These are phyloP conservation scores for Drosophila borborema DNA, from an alignment of 2,888 invertebrate genomes.

Conservation along the genomic window DNA sequence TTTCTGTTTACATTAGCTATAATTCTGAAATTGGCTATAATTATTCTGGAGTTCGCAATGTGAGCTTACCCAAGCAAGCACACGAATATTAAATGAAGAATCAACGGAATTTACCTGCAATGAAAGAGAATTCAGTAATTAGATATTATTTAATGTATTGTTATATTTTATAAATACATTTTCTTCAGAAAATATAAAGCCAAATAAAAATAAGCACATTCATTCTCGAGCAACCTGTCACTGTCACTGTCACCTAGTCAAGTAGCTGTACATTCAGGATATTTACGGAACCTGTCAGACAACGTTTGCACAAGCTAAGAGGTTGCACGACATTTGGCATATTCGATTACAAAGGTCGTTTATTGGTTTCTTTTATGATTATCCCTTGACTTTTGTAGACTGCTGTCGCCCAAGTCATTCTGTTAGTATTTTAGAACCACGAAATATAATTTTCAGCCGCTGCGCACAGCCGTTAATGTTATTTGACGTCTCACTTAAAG, in stretches of 20 bases:
- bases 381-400: slow-evolving; percentile 49
- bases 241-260: neutral
- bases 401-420: neutral
- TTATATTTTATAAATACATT: neutral
- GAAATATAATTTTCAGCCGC: slow-evolving; percentile 36
- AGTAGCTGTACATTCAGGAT: neutral
- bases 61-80: slow-evolving; percentile 26
- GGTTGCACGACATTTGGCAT: slow-evolving; percentile 26
- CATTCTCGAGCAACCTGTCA: neutral
- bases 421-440: slow-evolving; percentile 21
- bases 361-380: slow-evolving; percentile 53
- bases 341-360: slow-evolving; percentile 54
- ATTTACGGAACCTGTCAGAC: neutral
- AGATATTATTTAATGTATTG: slow-evolving; percentile 3
- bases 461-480: slow-evolving; percentile 44
- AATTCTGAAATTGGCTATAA: slow-evolving; percentile 52
- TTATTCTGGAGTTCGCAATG: slow-evolving; percentile 50
- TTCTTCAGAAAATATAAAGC: neutral
- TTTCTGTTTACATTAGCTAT: slow-evolving; percentile 56
- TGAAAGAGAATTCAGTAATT: slow-evolving; percentile 25
- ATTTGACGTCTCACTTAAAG: slow-evolving; percentile 42
- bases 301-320: neutral
- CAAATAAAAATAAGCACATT: neutral
- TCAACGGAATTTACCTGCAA: slow-evolving; percentile 60
- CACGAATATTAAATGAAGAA: neutral